A percentile compares a stretch with the other conserved stretches of the same genome.
Conservation (phyloP, 2,113 vertebrate genomes). For the Ciconia stormi region DNA sequence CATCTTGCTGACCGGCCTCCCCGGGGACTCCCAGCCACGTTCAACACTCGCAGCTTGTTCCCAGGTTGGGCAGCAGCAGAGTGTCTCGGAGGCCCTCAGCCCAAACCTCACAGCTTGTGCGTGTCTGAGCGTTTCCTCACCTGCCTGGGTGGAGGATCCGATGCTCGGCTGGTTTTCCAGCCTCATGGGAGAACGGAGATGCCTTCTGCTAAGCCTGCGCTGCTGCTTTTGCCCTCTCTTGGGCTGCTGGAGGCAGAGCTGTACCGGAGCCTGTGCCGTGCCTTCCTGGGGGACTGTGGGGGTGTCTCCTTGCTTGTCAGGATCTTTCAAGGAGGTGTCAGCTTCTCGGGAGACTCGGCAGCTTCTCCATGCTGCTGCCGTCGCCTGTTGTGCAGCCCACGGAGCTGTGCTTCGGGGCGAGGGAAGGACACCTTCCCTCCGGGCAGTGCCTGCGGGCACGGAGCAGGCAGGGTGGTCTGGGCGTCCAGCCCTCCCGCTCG, state of each 20-base stretch:
- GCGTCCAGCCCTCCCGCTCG: neutral
- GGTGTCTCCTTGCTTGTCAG: neutral
- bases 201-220: neutral
- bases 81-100: neutral
- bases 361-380: neutral
- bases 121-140: accelerated
- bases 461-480: neutral
- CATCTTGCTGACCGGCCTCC: neutral
- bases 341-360: neutral
- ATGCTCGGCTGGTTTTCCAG: neutral
- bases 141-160: neutral
- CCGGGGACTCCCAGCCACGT: accelerated
- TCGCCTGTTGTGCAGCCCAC: neutral
- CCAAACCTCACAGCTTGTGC: no score
- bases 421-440: neutral
- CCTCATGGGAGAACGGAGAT: neutral
- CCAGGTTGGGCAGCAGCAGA: neutral
- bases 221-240: neutral
- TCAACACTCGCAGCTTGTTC: neutral
- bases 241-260: neutral
- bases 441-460: accelerated
- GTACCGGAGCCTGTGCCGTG: accelerated
- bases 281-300: neutral
- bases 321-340: neutral
- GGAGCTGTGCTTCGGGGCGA: accelerated